Percentiles rank a stretch among this genome's conserved stretches.
These are phyloP conservation scores for Pseudomyrmex pallidus DNA, from an alignment of 1,140 invertebrate species.

Conservation along the genomic window DNA sequence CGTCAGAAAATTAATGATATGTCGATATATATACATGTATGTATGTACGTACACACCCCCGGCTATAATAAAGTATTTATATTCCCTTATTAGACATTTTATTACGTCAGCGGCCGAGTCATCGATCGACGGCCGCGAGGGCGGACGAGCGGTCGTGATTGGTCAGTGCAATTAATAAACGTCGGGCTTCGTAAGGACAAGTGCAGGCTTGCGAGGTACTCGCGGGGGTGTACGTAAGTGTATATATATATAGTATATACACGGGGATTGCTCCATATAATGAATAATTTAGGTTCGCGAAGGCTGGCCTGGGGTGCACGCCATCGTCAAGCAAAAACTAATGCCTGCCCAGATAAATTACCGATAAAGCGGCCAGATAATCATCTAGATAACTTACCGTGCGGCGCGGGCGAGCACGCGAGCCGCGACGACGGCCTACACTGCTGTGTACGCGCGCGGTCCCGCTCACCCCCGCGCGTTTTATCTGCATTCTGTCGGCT, in stretches of 20 bases:
- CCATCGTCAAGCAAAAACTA: conserved; percentile 84
- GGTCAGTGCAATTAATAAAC: conserved; percentile 64
- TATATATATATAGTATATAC: background rate
- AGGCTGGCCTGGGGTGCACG: conserved; percentile 79
- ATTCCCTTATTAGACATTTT: conserved; percentile 5
- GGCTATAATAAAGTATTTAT: background rate
- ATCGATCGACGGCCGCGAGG: background rate
- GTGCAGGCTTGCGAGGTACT: conserved; percentile 49
- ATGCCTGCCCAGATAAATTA: conserved; percentile 86
- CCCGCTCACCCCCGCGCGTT: conserved; percentile 30
- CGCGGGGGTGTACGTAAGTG: background rate
- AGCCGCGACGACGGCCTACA: conserved; percentile 32
- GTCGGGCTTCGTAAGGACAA: conserved; percentile 57
- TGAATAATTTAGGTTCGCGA: conserved; percentile 83
- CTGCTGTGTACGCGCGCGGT: background rate
- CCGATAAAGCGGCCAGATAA: conserved; percentile 83
- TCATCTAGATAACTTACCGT: conserved; percentile 82
- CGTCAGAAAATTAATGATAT: background rate
- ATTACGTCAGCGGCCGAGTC: conserved; percentile 31
- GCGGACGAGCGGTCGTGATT: conserved; percentile 26
- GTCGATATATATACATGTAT: background rate
- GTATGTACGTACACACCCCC: background rate
- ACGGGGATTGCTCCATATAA: conserved; percentile 79
- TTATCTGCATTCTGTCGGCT: conserved; percentile 54
- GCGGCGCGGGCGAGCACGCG: conserved; percentile 69